Conservation (phyloP, 2,797 vertebrate genomes). For the Sebastes steindachneri region DNA sequence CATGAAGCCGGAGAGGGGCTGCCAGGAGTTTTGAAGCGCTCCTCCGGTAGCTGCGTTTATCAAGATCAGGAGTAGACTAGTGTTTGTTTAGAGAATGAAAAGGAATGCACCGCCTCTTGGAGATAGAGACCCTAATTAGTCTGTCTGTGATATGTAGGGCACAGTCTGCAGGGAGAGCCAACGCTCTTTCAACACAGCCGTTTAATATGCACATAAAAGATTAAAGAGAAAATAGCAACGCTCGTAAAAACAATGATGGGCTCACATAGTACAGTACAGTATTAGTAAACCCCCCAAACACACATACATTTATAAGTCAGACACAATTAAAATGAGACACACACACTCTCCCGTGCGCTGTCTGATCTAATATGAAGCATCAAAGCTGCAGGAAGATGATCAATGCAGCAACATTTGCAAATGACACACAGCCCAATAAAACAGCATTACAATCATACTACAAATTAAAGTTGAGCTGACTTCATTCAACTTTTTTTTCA, state of each 20-base stretch:
- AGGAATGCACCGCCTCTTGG: slow-evolving; percentile 27
- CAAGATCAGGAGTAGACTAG: slow-evolving; percentile 20
- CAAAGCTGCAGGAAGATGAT: slow-evolving; percentile 1
- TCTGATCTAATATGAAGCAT: slow-evolving; percentile 6
- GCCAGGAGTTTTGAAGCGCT: background rate
- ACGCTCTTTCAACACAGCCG: slow-evolving; percentile 51
- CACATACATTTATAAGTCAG: background rate
- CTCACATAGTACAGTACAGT: background rate
- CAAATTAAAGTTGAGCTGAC: background rate
- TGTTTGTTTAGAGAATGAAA: slow-evolving; percentile 64
- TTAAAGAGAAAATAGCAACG: slow-evolving; percentile 69
- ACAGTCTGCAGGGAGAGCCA: slow-evolving; percentile 54
- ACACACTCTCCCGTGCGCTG: background rate
- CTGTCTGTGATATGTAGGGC: slow-evolving; percentile 70
- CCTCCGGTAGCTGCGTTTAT: slow-evolving; percentile 4
- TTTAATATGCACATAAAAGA: slow-evolving; percentile 80
- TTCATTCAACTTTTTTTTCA: background rate
- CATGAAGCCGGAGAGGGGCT: background rate
- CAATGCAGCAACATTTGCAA: background rate
- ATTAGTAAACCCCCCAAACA: background rate
- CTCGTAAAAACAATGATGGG: slow-evolving; percentile 41
- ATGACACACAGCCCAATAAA: background rate
- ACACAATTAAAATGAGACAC: background rate
- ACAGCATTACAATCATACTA: background rate
- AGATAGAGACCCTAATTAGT: slow-evolving; percentile 69